Evolutionary conservation across 2,113 vertebrate species (phyloP).

Genomic region (Leptosomus discolor): DNA sequence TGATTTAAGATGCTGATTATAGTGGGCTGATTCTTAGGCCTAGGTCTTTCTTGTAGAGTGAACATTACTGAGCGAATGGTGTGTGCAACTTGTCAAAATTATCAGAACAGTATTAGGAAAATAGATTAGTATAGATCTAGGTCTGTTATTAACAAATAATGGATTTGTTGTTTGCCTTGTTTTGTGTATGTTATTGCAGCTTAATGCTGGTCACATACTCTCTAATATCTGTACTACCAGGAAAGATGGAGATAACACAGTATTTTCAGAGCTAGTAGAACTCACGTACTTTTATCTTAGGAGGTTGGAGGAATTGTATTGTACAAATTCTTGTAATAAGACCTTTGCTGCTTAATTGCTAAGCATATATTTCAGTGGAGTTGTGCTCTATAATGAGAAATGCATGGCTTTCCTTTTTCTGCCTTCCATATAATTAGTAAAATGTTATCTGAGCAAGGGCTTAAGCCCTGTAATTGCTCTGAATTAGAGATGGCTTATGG

Average conservation of each 20-base stretch:
- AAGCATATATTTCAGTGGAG: background rate
- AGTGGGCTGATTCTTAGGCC: background rate
- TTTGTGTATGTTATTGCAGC: background rate
- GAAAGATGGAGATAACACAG: background rate
- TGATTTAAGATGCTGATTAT: background rate
- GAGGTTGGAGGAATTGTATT: background rate
- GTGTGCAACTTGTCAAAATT: background rate
- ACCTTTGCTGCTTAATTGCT: background rate
- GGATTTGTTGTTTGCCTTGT: background rate
- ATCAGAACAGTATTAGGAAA: background rate
- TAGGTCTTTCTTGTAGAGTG: background rate
- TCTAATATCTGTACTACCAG: background rate
- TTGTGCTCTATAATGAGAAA: background rate
- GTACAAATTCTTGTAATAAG: background rate
- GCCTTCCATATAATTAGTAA: background rate
- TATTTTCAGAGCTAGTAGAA: background rate
- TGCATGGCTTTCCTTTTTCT: background rate
- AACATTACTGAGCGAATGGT: background rate
- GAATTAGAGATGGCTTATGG: background rate
- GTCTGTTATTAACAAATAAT: too few relatives aligned
- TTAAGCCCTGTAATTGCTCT: background rate
- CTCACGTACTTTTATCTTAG: background rate
- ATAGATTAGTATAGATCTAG: too few relatives aligned
- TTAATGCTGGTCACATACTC: background rate
- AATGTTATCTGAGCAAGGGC: background rate